These are phyloP conservation scores for Sus scrofa DNA, from an alignment of 2,113 vertebrate genomes.

Conservation along the genomic window DNA sequence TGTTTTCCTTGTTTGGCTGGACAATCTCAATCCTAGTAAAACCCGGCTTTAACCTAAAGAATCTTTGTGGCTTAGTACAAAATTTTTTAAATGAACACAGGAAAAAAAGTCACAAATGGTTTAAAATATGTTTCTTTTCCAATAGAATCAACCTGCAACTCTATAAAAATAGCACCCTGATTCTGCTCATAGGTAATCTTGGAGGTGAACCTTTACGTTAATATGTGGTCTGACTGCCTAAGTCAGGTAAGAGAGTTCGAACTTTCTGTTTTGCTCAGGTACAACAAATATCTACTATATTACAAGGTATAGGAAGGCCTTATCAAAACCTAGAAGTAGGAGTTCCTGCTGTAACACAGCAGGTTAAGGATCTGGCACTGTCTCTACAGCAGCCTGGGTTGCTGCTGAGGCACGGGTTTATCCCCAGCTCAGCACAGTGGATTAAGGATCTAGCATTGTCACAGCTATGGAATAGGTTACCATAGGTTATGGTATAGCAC, in stretches of 20 bases:
- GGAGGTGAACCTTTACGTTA: not conserved
- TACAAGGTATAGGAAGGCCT: not conserved
- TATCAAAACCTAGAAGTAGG: not conserved
- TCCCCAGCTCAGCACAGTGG: too few species aligned
- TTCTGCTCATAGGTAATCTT: not conserved
- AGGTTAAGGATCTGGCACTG: too few species aligned
- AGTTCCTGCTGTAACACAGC: too few species aligned
- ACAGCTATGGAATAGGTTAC: too few species aligned
- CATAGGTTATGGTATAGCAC: too few species aligned
- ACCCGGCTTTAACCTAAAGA: constrained; percentile 33
- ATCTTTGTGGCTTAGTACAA: not conserved
- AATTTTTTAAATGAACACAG: not conserved
- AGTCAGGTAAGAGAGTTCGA: not conserved
- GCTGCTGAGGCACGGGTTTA: too few species aligned
- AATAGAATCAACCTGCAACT: not conserved
- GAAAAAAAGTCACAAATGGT: not conserved
- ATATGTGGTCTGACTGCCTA: not conserved
- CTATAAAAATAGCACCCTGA: constrained; percentile 1
- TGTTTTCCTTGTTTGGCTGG: not conserved
- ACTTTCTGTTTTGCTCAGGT: not conserved
- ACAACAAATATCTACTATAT: not conserved
- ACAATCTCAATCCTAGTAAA: constrained; percentile 10
- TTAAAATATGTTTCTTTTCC: not conserved
- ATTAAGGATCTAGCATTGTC: too few species aligned
- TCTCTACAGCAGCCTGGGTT: too few species aligned